phyloP scores from a whole-genome alignment of 1,140 invertebrate genomes.

The Bombus impatiens region DNA sequence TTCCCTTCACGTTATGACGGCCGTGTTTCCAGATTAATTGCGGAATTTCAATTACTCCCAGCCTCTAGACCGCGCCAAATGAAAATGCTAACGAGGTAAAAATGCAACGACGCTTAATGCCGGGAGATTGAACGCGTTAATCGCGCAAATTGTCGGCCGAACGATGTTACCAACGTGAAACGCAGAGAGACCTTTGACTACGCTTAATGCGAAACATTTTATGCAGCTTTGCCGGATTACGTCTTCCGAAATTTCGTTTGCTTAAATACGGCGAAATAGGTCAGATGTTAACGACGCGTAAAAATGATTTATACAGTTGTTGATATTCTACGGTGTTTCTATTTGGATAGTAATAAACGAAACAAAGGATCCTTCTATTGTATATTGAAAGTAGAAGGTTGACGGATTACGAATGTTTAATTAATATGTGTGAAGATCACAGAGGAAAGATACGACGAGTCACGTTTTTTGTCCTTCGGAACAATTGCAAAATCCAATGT shows the following conservation, averaged over 20 bases:
- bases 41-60: slow-evolving; percentile 5
- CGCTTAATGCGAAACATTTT: not conserved
- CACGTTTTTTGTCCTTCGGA: no score
- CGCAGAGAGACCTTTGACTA: not conserved
- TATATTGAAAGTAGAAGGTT: no score
- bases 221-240: not conserved
- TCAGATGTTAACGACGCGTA: no score
- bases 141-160: not conserved
- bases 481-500: no score
- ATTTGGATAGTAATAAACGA: no score
- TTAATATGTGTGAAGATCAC: no score
- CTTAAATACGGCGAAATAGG: no score
- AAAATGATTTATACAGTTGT: no score
- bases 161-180: not conserved
- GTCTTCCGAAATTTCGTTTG: not conserved
- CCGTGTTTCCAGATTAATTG: slow-evolving; percentile 31
- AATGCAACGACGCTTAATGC: not conserved
- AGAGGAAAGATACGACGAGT: no score
- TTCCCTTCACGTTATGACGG: not conserved
- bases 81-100: slow-evolving; percentile 35
- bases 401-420: no score
- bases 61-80: not conserved
- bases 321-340: no score
- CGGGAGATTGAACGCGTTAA: slow-evolving; percentile 3
- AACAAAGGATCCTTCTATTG: no score